Conservation (phyloP, 2,797 vertebrate species). For the Melanotaenia maccullochi region DNA sequence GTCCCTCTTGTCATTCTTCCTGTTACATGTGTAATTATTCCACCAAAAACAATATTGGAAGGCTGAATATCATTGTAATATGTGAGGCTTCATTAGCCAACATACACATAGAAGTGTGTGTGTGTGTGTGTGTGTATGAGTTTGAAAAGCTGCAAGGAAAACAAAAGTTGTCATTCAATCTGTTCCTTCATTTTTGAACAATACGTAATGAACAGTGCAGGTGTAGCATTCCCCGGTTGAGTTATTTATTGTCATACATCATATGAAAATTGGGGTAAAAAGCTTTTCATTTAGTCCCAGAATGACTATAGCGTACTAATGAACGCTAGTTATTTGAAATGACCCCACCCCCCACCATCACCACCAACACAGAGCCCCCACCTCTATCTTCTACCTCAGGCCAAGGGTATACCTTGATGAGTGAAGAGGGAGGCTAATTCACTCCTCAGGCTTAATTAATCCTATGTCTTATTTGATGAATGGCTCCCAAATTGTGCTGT, state of each 20-base stretch:
- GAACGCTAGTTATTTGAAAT: constrained; percentile 52
- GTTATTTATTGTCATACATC: constrained; percentile 65
- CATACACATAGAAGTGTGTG: constrained; percentile 4
- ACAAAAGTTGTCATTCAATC: constrained; percentile 15
- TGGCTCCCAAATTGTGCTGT: constrained; percentile 83
- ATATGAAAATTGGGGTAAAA: constrained; percentile 73
- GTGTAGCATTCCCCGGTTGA: constrained; percentile 56
- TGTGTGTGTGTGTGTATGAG: not conserved
- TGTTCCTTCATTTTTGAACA: constrained; percentile 42
- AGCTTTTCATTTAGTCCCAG: constrained; percentile 58
- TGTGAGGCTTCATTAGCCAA: not conserved
- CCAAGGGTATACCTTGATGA: constrained; percentile 86
- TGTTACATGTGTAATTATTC: constrained; percentile 20
- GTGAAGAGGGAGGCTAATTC: constrained; percentile 85
- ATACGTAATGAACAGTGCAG: constrained; percentile 64
- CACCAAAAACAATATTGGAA: constrained; percentile 24
- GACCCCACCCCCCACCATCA: constrained; percentile 24
- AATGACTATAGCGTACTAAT: constrained; percentile 48
- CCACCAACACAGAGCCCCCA: constrained; percentile 46
- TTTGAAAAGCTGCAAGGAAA: constrained; percentile 10
- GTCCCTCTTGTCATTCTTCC: constrained; percentile 10
- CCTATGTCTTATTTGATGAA: constrained; percentile 88
- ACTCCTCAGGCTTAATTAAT: constrained; percentile 89
- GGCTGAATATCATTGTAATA: constrained; percentile 11
- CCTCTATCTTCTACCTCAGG: constrained; percentile 68